Evolutionary conservation across 2,113 vertebrate species (phyloP), one percentile per base, ranked within the genome.

Genomic region (Chionis minor): DNA sequence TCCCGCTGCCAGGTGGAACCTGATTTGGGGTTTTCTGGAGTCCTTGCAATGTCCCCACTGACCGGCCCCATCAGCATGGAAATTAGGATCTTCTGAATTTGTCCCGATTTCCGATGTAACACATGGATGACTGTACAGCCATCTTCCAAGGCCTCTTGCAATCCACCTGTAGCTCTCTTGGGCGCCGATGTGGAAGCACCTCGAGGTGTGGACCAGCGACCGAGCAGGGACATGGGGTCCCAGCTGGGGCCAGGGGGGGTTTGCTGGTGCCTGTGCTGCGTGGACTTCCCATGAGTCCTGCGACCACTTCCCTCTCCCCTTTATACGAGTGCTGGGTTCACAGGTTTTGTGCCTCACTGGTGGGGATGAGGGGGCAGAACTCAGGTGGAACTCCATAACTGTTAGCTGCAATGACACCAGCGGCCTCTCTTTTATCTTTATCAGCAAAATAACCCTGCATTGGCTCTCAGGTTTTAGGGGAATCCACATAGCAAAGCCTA

Each of bases 281-380:
- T 26, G 16, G 5, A 14, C 22, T 73, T 81, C 24, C 14, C 8
- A 5, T 7, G 30, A 1, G 3, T 26, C 47, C 32, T 14, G 21
- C 0, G 1, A 21, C 23, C 5, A 1, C 47, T 32, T 77, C 27
- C 1, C 2, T 22, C 58, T 67, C 6, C 13, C 26, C 26, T 35
- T 63, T 9, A 8, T 18, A 27, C 0, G 3, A 58, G 28, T 13
- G n/a, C 30, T 69, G 66, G 9, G 20, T 8, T 92, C 28, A 7
- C 56, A 61, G 65, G 28, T 49, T 47, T 71, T 79, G 61, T 65
- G 45, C 22, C 45, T 56, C 3, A 0, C 20, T 56, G 54, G 33
- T 66, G 58, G 71, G 74, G 90, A 67, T 2, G 35, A 79, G 30
- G 55, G 28, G 27, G 27, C 42, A 78, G 45, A 56, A 91, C 22